A percentile compares a stretch with the other conserved stretches of the same genome.
These are phyloP conservation scores for Rhipidura dahli DNA, from an alignment of 2,113 vertebrate species.

Conservation along the genomic window DNA sequence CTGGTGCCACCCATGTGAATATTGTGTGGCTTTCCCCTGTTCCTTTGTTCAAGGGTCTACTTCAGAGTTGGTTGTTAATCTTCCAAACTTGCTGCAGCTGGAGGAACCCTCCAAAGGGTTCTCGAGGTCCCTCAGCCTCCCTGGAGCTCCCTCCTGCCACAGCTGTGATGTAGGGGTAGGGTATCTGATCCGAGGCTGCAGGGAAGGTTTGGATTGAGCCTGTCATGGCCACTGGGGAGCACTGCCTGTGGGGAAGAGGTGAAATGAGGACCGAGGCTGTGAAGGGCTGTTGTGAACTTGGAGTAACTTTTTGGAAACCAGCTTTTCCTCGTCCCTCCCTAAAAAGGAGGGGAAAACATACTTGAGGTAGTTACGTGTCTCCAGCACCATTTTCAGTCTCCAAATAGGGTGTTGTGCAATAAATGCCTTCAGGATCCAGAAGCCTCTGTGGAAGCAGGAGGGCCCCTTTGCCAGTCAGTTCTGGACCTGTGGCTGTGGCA, in stretches of 20 bases:
- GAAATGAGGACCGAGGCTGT: not conserved
- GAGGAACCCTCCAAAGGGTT: not conserved
- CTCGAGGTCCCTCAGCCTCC: rapidly evolving
- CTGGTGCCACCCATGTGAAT: not conserved
- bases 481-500: not conserved
- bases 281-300: not conserved
- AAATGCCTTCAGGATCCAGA: not conserved
- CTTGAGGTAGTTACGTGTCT: conserved; percentile 46
- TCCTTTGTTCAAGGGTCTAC: not conserved
- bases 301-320: conserved; percentile 31
- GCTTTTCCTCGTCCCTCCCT: conserved; percentile 50
- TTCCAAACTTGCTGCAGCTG: not conserved
- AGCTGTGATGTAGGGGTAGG: not conserved
- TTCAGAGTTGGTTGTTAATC: not conserved
- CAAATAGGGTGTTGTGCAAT: conserved; percentile 58
- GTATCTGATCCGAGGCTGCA: rapidly evolving
- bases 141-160: not conserved
- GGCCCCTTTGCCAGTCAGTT: not conserved
- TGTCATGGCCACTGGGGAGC: rapidly evolving
- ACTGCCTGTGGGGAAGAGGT: not conserved
- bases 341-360: conserved; percentile 59
- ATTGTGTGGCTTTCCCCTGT: not conserved
- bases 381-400: not conserved
- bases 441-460: not conserved
- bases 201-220: not conserved